Evolutionary conservation across 2,113 vertebrate species (phyloP), one percentile per base, ranked within the genome.

Genomic region (Climacteris rufus): DNA sequence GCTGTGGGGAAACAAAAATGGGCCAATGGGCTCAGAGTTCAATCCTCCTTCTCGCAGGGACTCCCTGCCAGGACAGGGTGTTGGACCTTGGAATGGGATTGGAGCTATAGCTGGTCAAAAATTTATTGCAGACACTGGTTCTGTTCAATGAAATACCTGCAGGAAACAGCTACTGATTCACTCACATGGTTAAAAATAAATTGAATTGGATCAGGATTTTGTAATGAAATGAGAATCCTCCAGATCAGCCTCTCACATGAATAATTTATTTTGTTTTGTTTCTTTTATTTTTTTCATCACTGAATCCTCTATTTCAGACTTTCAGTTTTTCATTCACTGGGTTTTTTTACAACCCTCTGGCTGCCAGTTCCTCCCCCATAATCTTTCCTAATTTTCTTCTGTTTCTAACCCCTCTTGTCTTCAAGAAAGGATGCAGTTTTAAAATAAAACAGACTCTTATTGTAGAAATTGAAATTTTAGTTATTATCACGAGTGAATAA

Each of bases 181-280:
- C 81, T 76, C 13, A 33, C 9, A n/a, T 2, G 14, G 40, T 90
- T 90, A 64, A 79, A 96, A 87, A 82, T 28, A 75, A 94, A 79
- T 10, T 9, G 15, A 78, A 45, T 14, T 24, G 25, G 19, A 68
- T 72, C 13, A 40, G 11, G 2, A 17, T n/a, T 89, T 90, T 53
- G 24, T 59, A 88, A 74, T 31, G 37, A 44, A 93, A 79, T 53
- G 40, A 88, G 75, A 83, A 80, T 68, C 40, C 31, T 80, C 59
- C 79, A 76, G 35, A 30, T 64, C 42, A 66, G 28, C 21, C 50
- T 63, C 61, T 77, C 56, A 50, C 33, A 49, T 35, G 13, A 93
- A 59, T 78, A 35, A 57, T 54, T 84, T 68, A 8, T 2, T 76
- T 85, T 78, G 18, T 2, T 39, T 78, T 28, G 14, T 42, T 70